These are phyloP conservation scores for Limosa lapponica DNA, from an alignment of 2,797 vertebrate species.

Conservation along the genomic window DNA sequence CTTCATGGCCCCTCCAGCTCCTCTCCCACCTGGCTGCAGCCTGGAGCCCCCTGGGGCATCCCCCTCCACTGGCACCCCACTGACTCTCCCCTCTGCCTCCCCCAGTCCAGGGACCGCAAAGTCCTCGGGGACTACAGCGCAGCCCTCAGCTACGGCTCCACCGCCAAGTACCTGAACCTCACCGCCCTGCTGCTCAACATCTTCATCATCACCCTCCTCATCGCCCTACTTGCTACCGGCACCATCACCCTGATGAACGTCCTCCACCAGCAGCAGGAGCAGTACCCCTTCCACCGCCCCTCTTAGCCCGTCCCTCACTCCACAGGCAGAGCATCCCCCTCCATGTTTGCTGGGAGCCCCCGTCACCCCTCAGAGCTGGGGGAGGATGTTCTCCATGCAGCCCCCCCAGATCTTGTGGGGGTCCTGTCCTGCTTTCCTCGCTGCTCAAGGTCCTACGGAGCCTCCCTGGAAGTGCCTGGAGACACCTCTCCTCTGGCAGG, in stretches of 20 bases:
- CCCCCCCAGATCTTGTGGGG: fast-evolving
- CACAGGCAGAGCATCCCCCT: fast-evolving
- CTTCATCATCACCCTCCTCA: fast-evolving
- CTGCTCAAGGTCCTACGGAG: background rate
- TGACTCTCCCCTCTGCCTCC: background rate
- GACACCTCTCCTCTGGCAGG: background rate
- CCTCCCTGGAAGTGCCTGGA: background rate
- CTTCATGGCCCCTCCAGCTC: background rate
- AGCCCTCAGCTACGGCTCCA: slow-evolving; percentile 31
- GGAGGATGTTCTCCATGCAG: background rate
- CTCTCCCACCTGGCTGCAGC: background rate
- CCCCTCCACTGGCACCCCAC: fast-evolving
- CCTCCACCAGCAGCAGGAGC: fast-evolving
- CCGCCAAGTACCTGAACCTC: slow-evolving; percentile 48
- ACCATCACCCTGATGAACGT: fast-evolving
- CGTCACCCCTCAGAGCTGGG: fast-evolving
- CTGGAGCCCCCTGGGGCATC: fast-evolving
- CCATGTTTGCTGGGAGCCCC: fast-evolving
- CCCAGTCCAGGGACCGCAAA: slow-evolving; percentile 54
- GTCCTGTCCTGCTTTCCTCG: fast-evolving
- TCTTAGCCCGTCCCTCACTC: background rate
- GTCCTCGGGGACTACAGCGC: background rate
- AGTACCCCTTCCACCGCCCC: fast-evolving
- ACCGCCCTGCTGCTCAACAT: background rate
- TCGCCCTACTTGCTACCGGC: fast-evolving